Evolutionary conservation across 1,140 invertebrate genomes (phyloP).

Genomic region (Orchestia grillus): DNA sequence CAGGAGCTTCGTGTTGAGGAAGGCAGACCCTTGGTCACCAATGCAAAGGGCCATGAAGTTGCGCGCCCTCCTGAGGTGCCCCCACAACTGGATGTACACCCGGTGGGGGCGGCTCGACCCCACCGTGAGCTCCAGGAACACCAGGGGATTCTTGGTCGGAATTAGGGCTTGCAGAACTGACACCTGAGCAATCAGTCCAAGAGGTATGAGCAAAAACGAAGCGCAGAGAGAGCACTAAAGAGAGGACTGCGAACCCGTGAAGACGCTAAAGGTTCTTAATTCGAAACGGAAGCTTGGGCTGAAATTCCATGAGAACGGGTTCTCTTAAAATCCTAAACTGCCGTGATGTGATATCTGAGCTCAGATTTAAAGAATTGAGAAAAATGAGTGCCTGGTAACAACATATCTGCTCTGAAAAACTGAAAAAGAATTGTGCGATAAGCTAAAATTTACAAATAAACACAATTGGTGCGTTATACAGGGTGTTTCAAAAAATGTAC

Average conservation of each 20-base stretch:
- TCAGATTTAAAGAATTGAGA: not conserved
- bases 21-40: conserved; percentile 62
- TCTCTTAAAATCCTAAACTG: not conserved
- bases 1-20: conserved; percentile 63
- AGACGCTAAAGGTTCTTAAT: not conserved
- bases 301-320: not conserved
- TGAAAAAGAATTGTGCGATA: not conserved
- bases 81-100: conserved; percentile 66
- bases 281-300: not conserved
- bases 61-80: conserved; percentile 61
- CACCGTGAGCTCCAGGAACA: conserved; percentile 63
- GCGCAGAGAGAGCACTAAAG: not conserved
- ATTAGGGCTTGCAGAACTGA: conserved; percentile 60
- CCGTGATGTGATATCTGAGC: not conserved
- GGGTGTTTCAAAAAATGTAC: no score
- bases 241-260: not conserved
- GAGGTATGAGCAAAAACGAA: not conserved
- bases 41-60: conserved; percentile 65
- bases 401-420: not conserved
- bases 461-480: not conserved
- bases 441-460: not conserved
- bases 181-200: conserved; percentile 16
- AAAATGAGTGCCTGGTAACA: no score
- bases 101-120: conserved; percentile 59
- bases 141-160: conserved; percentile 61